Evolutionary conservation across 2,888 invertebrate genomes (phyloP), one percentile per base, ranked within the genome.

Genomic region (Lasioglossum malachurum): DNA sequence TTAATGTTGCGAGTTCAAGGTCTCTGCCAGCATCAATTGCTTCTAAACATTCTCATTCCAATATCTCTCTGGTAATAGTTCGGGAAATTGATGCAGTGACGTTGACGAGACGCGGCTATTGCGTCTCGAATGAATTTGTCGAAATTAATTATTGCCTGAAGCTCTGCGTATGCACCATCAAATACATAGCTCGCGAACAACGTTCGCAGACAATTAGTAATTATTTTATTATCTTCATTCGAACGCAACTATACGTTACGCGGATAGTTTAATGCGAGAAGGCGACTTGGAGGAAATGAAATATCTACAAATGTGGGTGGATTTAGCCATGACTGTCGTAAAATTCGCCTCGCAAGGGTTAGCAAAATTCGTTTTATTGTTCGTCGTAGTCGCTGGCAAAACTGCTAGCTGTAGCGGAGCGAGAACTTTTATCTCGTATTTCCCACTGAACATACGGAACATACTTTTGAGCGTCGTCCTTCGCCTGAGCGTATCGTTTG

Each of bases 381-480:
- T 10, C 23, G 19, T 10, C 67, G 38, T 4, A 67, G 35, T 38
- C 38, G 19, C 19, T 23, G 35, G 67, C 4, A 35, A 8, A 35
- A 19, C 57, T 67, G 67, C 35, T 19, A 16, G 31, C 8, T 19
- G 35, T 23, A 8, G 19, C 35, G 8, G 1, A 35, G 19, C 75
- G 81, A 64, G 44, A 46, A 4, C 78, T 73, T 80, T 86, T 90
- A 80, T 86, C 81, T 82, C 78, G 41, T 67, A 57, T 73, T 71
- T 38, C 27, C 49, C 44, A 27, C n/a, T 38, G 41, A 49, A 76
- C 64, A 67, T 71, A 83, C 67, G 71, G 69, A 81, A 69, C 73
- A 75, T 53, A 44, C 60, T 64, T 64, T 57, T 53, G 73, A 27
- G 35, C 71, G 14, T 46, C 35, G 23, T 46, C 38, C 35, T 71